phyloP scores from a whole-genome alignment of 2,888 invertebrate genomes.

The Amphipyra berbera region DNA sequence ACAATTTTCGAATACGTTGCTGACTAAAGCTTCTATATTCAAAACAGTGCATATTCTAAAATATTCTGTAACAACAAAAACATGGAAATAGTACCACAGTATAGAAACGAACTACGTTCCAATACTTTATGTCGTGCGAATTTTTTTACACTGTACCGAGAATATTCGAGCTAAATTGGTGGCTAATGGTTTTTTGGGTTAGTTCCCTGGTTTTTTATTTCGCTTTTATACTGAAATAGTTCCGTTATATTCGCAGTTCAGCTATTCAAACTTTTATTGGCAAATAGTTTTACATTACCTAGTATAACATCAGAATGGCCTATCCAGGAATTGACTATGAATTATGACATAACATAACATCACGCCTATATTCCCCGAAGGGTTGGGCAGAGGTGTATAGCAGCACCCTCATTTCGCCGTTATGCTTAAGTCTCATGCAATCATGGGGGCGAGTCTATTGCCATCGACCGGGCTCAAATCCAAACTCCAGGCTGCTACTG shows the following conservation, averaged over 20 bases:
- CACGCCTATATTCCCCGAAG: no score
- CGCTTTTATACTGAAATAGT: constrained; percentile 21
- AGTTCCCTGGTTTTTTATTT: constrained; percentile 40
- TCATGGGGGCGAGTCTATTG: no score
- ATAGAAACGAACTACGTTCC: constrained; percentile 19
- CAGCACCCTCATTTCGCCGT: no score
- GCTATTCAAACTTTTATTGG: background rate
- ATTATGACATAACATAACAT: no score
- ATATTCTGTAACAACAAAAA: constrained; percentile 41
- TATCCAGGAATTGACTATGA: no score
- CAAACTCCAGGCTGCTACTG: no score
- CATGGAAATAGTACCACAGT: constrained; percentile 29
- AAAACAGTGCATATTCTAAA: constrained; percentile 28
- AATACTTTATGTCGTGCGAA: constrained; percentile 15
- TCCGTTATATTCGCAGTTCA: constrained; percentile 6
- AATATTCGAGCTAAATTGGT: constrained; percentile 15
- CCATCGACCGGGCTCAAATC: no score
- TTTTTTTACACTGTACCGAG: constrained; percentile 21
- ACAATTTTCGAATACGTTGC: constrained; percentile 20
- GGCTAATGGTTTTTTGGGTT: constrained; percentile 36
- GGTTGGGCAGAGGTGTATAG: no score
- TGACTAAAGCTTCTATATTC: constrained; percentile 32
- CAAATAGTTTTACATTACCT: background rate
- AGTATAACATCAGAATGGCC: no score
- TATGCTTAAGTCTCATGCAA: no score